These are phyloP conservation scores for Drosophila triauraria DNA, from an alignment of 1,140 invertebrate genomes.

Conservation along the genomic window DNA sequence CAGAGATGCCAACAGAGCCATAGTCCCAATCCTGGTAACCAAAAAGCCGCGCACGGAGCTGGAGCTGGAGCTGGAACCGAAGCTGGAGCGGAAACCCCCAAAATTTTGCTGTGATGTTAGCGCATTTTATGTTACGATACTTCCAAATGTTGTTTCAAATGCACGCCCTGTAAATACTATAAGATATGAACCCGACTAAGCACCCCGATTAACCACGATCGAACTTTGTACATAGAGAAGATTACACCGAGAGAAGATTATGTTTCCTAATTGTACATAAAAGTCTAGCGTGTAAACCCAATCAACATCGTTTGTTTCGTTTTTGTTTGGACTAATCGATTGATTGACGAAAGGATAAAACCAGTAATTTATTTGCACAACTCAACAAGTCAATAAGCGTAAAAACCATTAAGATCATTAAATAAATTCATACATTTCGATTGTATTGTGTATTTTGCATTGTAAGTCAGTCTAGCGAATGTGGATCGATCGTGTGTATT, in stretches of 20 bases:
- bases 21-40: conserved; percentile 65
- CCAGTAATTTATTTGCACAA: conserved; percentile 67
- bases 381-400: conserved; percentile 73
- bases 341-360: conserved; percentile 7
- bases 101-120: conserved; percentile 85
- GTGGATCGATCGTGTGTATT: conserved; percentile 52
- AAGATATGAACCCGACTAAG: conserved; percentile 37
- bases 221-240: conserved; percentile 68
- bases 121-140: conserved; percentile 83
- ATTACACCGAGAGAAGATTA: conserved; percentile 47
- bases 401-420: conserved; percentile 35
- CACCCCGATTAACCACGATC: conserved; percentile 23
- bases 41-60: conserved; percentile 41
- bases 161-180: conserved; percentile 80
- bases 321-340: conserved; percentile 45
- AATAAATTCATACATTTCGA: conserved; percentile 56
- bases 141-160: conserved; percentile 76
- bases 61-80: conserved; percentile 2
- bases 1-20: conserved; percentile 20
- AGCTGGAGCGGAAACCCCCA: conserved; percentile 58
- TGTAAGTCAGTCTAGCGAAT: conserved; percentile 52
- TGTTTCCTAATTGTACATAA: conserved; percentile 81
- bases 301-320: conserved; percentile 47
- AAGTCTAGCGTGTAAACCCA: conserved; percentile 48
- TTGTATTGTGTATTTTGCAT: conserved; percentile 67